Percentiles rank a stretch among this genome's conserved stretches.
These are phyloP conservation scores for Antrozous pallidus DNA, from an alignment of 2,797 vertebrate species.

Conservation along the genomic window DNA sequence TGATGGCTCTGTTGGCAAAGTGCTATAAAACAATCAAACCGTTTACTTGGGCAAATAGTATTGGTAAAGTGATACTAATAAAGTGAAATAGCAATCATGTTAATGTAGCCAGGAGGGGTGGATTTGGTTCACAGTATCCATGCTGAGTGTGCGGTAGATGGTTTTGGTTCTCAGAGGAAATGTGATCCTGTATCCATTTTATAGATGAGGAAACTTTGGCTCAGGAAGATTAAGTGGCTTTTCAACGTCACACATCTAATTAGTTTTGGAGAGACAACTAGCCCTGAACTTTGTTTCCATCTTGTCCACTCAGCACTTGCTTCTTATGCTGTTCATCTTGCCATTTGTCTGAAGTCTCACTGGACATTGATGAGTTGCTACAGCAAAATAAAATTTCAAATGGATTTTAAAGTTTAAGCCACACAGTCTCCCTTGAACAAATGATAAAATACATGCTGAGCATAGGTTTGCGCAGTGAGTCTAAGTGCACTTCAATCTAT, in stretches of 20 bases:
- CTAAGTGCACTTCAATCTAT: not conserved
- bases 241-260: not conserved
- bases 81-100: not conserved
- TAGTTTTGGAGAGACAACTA: not conserved
- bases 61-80: not conserved
- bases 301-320: not conserved
- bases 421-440: not conserved
- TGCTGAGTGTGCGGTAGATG: not conserved
- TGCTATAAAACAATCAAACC: not conserved
- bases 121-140: not conserved
- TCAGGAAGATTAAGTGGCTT: not conserved
- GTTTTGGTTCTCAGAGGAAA: slow-evolving; percentile 29
- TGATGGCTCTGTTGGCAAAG: not conserved
- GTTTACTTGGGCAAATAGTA: not conserved
- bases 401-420: slow-evolving; percentile 36
- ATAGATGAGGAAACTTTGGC: slow-evolving; percentile 19
- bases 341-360: slow-evolving; percentile 1
- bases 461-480: not conserved
- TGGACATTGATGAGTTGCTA: not conserved
- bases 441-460: slow-evolving; percentile 40
- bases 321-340: not conserved
- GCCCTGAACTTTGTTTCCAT: not conserved
- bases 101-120: not conserved
- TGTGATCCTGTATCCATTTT: not conserved
- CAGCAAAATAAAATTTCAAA: slow-evolving; percentile 44